Evolutionary conservation across 2,113 vertebrate genomes (phyloP).

Genomic region (Aegotheles bennettii): DNA sequence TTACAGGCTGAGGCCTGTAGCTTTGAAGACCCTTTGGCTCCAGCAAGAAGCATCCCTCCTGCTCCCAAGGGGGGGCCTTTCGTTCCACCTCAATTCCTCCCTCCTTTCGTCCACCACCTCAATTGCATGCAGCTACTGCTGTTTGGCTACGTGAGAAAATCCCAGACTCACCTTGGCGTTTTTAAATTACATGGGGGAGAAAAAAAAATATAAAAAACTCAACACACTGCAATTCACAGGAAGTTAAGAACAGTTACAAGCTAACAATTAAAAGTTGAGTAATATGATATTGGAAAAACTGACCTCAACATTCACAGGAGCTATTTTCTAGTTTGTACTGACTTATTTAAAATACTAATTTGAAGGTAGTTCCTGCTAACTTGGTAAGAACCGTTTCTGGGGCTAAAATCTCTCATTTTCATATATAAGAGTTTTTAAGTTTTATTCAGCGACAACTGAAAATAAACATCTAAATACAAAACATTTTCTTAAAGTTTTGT

Average conservation of each 20-base stretch:
- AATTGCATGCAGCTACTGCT: rapidly evolving
- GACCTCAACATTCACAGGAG: background rate
- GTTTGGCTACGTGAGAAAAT: background rate
- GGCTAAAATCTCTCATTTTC: background rate
- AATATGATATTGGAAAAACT: background rate
- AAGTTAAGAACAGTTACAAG: background rate
- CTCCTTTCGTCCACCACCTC: background rate
- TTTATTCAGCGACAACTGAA: background rate
- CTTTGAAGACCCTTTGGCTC: background rate
- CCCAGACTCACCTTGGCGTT: background rate
- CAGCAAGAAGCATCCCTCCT: background rate
- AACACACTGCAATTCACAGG: background rate
- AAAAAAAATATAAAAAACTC: too few relatives aligned
- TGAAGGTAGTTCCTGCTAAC: background rate
- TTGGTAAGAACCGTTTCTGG: background rate
- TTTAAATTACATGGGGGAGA: background rate
- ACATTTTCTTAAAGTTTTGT: background rate
- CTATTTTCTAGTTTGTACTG: background rate
- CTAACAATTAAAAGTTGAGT: background rate
- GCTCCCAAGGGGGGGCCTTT: rapidly evolving
- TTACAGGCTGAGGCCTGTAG: background rate
- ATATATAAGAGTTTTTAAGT: background rate
- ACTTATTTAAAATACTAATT: background rate
- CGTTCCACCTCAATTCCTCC: too few relatives aligned
- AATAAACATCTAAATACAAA: background rate